phyloP scores from a whole-genome alignment of 2,888 invertebrate species.

The Carabus problematicus region DNA sequence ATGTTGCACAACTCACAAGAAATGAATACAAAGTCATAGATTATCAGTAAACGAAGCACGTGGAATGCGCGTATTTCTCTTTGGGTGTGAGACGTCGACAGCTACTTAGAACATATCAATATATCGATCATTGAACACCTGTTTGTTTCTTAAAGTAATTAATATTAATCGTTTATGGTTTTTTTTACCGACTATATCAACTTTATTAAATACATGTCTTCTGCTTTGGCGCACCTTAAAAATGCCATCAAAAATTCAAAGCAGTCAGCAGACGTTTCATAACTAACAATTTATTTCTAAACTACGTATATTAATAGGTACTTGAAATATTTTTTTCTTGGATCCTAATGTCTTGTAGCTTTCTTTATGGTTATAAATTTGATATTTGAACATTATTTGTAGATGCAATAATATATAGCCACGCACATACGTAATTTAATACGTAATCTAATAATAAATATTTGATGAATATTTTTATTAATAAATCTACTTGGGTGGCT shows the following conservation, averaged over 20 bases:
- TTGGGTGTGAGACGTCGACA: constrained; percentile 23
- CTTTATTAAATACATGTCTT: neutral
- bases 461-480: no score
- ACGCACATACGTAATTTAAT: no score
- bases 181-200: constrained; percentile 12
- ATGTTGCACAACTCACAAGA: constrained; percentile 8
- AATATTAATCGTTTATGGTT: constrained; percentile 22
- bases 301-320: neutral
- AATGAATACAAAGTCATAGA: neutral
- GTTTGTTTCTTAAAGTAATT: constrained; percentile 28
- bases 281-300: constrained; percentile 16
- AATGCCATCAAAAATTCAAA: constrained; percentile 12
- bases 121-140: constrained; percentile 34
- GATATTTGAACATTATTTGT: neutral
- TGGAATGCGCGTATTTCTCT: constrained; percentile 12
- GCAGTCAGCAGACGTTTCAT: neutral
- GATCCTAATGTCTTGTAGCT: neutral
- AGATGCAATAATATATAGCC: no score
- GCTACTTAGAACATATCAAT: constrained; percentile 24
- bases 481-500: no score
- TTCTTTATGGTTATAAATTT: neutral
- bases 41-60: constrained; percentile 9
- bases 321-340: neutral
- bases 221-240: constrained; percentile 3
- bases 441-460: no score